phyloP scores from a whole-genome alignment of 2,113 vertebrate species.

The Sclerurus mexicanus region DNA sequence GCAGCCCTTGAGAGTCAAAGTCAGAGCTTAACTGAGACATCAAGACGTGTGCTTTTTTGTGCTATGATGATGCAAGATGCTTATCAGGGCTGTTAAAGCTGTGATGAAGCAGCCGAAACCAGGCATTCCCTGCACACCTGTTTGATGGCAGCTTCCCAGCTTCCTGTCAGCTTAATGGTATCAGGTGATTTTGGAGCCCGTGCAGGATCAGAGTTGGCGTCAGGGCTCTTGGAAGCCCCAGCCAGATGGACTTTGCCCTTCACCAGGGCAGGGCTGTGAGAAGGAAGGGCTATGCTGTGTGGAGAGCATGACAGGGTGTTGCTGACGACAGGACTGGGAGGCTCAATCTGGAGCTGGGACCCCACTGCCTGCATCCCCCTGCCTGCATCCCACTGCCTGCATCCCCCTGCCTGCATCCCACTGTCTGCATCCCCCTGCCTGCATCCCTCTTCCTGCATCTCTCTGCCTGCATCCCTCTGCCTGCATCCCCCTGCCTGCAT shows the following conservation, averaged over 20 bases:
- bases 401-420: neutral
- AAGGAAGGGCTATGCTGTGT: neutral
- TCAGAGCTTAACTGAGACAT: neutral
- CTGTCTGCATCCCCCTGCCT: neutral
- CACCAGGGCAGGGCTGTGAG: neutral
- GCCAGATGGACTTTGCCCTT: neutral
- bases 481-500: neutral
- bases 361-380: neutral
- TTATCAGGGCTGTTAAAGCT: neutral
- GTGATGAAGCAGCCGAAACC: neutral
- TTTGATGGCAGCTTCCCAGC: neutral
- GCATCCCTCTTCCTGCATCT: neutral
- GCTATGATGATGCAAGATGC: neutral
- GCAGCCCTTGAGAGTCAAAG: neutral
- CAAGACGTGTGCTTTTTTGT: neutral
- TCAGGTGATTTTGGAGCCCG: rapidly evolving
- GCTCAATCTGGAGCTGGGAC: neutral
- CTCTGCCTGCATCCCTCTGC: neutral
- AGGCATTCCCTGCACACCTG: neutral
- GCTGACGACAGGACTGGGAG: neutral
- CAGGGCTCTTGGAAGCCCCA: neutral
- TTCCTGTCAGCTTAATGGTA: neutral
- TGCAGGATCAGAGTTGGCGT: rapidly evolving
- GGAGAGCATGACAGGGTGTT: neutral
- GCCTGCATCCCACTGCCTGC: neutral